Evolutionary conservation across 2,113 vertebrate genomes (phyloP).

Genomic region (Rhinolophus sinicus): DNA sequence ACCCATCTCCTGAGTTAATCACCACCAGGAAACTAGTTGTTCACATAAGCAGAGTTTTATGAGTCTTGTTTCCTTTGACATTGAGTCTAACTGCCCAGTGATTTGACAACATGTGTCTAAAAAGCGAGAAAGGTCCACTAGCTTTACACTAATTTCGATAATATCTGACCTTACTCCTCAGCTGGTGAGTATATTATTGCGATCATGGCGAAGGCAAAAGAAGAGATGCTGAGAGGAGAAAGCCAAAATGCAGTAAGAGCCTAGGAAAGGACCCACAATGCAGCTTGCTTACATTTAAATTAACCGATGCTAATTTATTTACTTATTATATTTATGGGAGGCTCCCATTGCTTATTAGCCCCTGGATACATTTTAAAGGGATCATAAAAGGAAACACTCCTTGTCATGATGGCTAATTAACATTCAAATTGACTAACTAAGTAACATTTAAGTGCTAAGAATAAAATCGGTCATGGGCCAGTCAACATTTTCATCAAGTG

Average conservation of each 20-base stretch:
- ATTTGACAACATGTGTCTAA: not conserved
- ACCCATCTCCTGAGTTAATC: not conserved
- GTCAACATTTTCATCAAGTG: slow-evolving; percentile 77
- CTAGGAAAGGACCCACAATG: not conserved
- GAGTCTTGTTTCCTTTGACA: slow-evolving; percentile 42
- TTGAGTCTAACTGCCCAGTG: slow-evolving; percentile 29
- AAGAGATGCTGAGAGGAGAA: slow-evolving; percentile 32
- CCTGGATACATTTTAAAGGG: slow-evolving; percentile 67
- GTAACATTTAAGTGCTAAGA: slow-evolving; percentile 71
- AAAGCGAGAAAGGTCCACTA: not conserved
- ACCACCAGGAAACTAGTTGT: not conserved
- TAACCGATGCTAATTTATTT: slow-evolving; percentile 79
- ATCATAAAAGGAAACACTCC: slow-evolving; percentile 73
- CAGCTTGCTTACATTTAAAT: slow-evolving; percentile 60
- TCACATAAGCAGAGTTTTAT: not conserved
- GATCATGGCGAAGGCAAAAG: slow-evolving; percentile 50
- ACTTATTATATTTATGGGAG: slow-evolving; percentile 79
- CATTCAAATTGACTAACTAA: slow-evolving; percentile 79
- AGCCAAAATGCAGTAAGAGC: not conserved
- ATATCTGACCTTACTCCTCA: slow-evolving; percentile 66
- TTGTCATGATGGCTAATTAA: slow-evolving; percentile 80
- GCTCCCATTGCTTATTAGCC: slow-evolving; percentile 76
- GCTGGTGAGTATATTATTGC: slow-evolving; percentile 15
- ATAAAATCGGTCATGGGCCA: slow-evolving; percentile 76
- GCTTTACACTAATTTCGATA: slow-evolving; percentile 23